Percentiles rank a stretch among this genome's conserved stretches.
phyloP scores from a whole-genome alignment of 2,113 vertebrate species.

The Donacobius atricapilla region DNA sequence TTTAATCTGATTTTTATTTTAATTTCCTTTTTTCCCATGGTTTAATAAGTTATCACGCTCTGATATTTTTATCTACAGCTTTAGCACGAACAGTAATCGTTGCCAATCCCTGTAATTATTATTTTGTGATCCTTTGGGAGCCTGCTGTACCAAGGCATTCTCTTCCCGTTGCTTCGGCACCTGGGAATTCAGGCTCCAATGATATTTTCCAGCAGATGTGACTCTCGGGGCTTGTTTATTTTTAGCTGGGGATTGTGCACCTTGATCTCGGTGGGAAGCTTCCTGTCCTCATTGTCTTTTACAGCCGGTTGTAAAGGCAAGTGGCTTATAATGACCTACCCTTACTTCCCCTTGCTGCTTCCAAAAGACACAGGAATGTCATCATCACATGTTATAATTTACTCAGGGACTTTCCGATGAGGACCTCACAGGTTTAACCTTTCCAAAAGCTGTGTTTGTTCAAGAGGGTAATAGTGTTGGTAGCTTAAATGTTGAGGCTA shows the following conservation, averaged over 20 bases:
- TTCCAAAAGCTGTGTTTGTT: constrained; percentile 60
- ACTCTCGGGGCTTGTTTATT: constrained; percentile 62
- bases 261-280: constrained; percentile 73
- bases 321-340: constrained; percentile 68
- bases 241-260: constrained; percentile 64
- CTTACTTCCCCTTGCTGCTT: constrained; percentile 51
- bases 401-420: constrained; percentile 67
- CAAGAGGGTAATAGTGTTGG: neutral
- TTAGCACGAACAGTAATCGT: neutral
- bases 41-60: accelerated
- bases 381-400: constrained; percentile 68
- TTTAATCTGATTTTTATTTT: neutral
- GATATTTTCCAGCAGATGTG: constrained; percentile 70
- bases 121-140: neutral
- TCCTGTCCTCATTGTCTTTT: constrained; percentile 71
- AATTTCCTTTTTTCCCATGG: neutral
- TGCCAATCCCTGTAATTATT: constrained; percentile 20
- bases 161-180: constrained; percentile 55
- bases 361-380: constrained; percentile 70
- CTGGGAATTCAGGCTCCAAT: constrained; percentile 61
- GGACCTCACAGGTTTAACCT: constrained; percentile 62
- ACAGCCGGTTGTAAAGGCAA: constrained; percentile 70
- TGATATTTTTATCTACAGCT: neutral
- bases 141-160: constrained; percentile 10
- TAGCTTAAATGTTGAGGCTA: neutral